These are phyloP conservation scores for Grallaria varia DNA, from an alignment of 2,113 vertebrate genomes.

Conservation along the genomic window DNA sequence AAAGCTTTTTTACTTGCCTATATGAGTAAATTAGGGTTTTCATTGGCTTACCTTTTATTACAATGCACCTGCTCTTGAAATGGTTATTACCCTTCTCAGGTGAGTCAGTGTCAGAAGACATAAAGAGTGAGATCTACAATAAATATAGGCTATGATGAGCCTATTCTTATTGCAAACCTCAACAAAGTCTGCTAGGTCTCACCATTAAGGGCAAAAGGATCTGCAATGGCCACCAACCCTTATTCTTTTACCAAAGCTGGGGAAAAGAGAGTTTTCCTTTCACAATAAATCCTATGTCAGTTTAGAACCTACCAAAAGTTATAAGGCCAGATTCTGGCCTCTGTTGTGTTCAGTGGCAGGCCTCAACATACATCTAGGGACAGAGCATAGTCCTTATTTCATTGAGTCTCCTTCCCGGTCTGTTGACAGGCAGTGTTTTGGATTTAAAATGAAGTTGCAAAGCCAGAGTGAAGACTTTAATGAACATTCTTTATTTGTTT, in stretches of 20 bases:
- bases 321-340: background rate
- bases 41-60: background rate
- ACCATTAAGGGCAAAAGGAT: background rate
- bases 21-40: background rate
- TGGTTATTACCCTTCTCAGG: background rate
- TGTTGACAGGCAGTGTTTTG: background rate
- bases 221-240: background rate
- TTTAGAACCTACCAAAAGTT: background rate
- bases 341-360: background rate
- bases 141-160: background rate
- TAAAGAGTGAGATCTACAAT: background rate
- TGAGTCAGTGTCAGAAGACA: background rate
- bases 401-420: background rate
- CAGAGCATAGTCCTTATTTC: background rate
- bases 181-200: background rate
- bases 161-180: background rate
- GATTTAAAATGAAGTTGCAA: background rate
- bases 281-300: background rate
- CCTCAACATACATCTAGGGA: background rate
- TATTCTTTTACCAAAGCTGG: background rate
- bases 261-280: background rate
- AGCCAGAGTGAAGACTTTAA: background rate
- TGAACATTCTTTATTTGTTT: background rate
- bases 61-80: background rate
- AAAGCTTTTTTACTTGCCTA: background rate